Base-by-base conservation (phyloP, 2,888 invertebrate genomes). In the Hirtodrosophila cameraria region DNA sequence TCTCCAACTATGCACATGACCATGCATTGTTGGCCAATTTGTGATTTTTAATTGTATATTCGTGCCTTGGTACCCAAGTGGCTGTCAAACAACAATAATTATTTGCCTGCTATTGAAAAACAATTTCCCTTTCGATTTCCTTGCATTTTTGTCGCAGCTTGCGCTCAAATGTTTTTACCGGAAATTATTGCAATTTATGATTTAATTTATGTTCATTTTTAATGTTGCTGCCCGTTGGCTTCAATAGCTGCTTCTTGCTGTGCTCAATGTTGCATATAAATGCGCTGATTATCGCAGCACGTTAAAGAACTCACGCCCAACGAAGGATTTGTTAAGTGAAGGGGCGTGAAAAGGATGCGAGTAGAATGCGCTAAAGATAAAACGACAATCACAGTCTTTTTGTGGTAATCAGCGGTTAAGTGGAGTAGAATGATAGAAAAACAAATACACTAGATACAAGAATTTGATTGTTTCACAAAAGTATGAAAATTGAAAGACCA, bases 41-140 rank as follows among this genome's bases (percentile, higher is more conserved):
- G 27, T 60, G 41, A 16, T 28, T 50, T 67, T 67, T 72, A 80
- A 83, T 80, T 80, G 75, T 53, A 46, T 72, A 65, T 73, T 72
- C 59, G 36, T 54, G 61, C 45, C 49, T 45, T 11, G 7, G 35
- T 52, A n/a, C 16, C 18, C 54, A 54, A 36, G 36, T 50, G 55
- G 39, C 59, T 64, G 61, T 48, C 45, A 39, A 61, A 62, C 43
- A 80, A 75, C 61, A 79, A 85, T 85, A 75, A 82, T 75, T 85
- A 75, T 82, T 82, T 82, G 64, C 73, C 80, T 67, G 66, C 68
- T 63, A 82, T 83, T 83, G 86, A 68, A 83, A 74, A 85, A 74
- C 83, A 71, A 83, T 83, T 83, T 83, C 82, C 86, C 70, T 81
- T 85, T 83, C 73, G 75, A 83, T 83, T 83, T 83, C 85, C 86